Evolutionary conservation across 92 coral and sea anemone species (phyloP).

Genomic region (Bergia sp.): DNA sequence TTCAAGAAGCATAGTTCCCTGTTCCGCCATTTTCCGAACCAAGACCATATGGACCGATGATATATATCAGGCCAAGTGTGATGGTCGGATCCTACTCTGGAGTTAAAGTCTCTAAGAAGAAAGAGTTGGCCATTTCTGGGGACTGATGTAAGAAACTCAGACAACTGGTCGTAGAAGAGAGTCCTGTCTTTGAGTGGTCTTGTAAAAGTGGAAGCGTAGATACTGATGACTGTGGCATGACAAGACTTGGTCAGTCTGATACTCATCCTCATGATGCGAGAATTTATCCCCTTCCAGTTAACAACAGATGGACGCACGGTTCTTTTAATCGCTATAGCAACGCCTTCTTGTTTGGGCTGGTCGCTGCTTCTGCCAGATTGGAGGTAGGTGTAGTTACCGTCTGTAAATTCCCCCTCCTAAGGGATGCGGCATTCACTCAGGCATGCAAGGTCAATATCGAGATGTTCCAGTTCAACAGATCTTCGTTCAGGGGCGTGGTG

Average conservation of each 20-base stretch:
- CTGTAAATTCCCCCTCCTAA: too few species aligned
- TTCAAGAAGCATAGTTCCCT: neutral
- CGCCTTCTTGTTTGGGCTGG: too few species aligned
- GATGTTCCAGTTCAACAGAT: neutral
- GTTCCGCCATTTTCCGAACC: neutral
- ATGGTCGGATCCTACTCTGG: neutral
- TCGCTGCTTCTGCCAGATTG: too few species aligned
- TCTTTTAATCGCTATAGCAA: too few species aligned
- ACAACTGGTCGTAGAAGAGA: conserved; percentile 5
- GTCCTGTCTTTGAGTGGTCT: conserved; percentile 11
- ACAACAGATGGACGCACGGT: too few species aligned
- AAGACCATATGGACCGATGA: conserved; percentile 4
- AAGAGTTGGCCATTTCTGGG: neutral
- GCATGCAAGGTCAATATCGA: neutral
- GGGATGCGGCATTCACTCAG: neutral
- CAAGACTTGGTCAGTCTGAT: neutral
- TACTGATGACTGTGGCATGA: conserved; percentile 1
- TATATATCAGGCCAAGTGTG: neutral
- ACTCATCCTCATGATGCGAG: too few species aligned
- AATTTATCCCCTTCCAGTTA: too few species aligned
- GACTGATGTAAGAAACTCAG: neutral
- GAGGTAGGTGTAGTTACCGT: too few species aligned
- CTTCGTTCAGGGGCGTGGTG: neutral
- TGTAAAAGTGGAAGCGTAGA: neutral
- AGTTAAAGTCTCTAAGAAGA: neutral